phyloP scores from a whole-genome alignment of 2,888 invertebrate species.

The Meta bourneti region DNA sequence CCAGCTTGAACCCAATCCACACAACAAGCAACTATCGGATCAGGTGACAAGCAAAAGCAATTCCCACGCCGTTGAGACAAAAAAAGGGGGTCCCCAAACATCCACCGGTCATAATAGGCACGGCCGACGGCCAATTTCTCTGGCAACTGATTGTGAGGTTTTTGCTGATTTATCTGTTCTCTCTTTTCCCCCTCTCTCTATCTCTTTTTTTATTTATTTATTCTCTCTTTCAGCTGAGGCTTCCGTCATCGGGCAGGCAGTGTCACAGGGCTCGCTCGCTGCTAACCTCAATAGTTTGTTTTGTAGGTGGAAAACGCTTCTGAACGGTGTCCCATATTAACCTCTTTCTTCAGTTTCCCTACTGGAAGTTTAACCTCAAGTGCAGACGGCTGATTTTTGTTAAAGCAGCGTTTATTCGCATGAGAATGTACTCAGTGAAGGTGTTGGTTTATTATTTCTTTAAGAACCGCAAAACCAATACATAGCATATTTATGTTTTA shows the following conservation, averaged over 20 bases:
- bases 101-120: not conserved
- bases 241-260: not conserved
- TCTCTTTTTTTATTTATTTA: not conserved
- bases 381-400: not conserved
- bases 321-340: constrained; percentile 10
- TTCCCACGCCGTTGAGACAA: constrained; percentile 7
- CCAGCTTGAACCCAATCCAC: constrained; percentile 1
- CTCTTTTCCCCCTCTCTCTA: not conserved
- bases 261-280: constrained; percentile 25
- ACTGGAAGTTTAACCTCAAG: constrained; percentile 22
- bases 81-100: not conserved
- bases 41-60: not conserved
- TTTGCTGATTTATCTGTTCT: not conserved
- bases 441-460: too few species aligned
- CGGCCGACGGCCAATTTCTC: not conserved
- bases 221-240: not conserved
- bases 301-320: constrained; percentile 20
- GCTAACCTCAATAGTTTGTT: constrained; percentile 42
- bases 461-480: too few species aligned
- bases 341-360: constrained; percentile 15
- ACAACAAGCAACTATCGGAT: not conserved
- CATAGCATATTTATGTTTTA: too few species aligned
- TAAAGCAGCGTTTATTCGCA: too few species aligned
- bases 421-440: too few species aligned
- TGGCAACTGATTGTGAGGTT: not conserved